Conservation (phyloP, 2,113 vertebrate genomes). For the Pongo abelii region DNA sequence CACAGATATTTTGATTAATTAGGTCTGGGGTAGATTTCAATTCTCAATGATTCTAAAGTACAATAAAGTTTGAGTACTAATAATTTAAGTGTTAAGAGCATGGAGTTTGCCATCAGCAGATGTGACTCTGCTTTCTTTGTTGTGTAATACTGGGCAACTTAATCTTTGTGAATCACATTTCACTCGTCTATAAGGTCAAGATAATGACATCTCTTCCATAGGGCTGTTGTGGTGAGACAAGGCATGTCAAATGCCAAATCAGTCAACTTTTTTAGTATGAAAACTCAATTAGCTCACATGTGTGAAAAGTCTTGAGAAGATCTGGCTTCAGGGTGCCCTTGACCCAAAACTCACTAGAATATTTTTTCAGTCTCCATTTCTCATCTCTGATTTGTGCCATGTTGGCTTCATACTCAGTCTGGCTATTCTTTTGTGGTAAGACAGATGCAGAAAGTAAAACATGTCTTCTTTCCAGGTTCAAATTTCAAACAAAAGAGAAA, state of each 20-base stretch:
- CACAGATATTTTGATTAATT: not conserved
- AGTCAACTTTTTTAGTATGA: not conserved
- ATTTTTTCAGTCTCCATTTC: not conserved
- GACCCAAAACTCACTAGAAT: not conserved
- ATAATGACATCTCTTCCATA: not conserved
- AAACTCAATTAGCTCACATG: not conserved
- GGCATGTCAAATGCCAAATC: not conserved
- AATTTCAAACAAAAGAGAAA: constrained; percentile 24
- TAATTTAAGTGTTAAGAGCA: not conserved
- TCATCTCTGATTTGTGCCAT: constrained; percentile 33
- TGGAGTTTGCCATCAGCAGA: not conserved
- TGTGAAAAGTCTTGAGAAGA: constrained; percentile 25
- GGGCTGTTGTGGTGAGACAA: not conserved
- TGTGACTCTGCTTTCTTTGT: not conserved
- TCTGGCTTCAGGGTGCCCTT: not conserved
- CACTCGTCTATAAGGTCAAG: not conserved
- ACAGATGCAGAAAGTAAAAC: not conserved
- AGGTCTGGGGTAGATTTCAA: not conserved
- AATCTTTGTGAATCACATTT: not conserved
- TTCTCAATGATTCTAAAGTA: not conserved
- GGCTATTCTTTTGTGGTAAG: not conserved
- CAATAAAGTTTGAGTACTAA: not conserved
- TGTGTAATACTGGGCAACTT: not conserved
- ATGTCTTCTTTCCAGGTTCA: not conserved
- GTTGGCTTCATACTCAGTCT: constrained; percentile 2